Conservation (phyloP, 2,888 invertebrate genomes). For the Thera obeliscata region DNA sequence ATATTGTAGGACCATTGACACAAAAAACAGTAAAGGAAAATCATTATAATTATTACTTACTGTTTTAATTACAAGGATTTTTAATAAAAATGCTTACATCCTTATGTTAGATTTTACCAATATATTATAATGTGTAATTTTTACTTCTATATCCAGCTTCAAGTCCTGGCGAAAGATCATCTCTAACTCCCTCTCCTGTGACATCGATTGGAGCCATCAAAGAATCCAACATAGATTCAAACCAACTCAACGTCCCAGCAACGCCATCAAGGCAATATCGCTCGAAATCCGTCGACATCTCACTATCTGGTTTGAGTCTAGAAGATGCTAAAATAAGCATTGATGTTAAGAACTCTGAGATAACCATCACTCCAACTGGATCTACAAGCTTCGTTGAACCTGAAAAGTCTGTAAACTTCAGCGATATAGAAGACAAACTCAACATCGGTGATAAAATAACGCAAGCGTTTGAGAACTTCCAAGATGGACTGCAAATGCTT, state of each 20-base stretch:
- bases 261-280: slow-evolving; percentile 75
- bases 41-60: no score
- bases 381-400: slow-evolving; percentile 55
- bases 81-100: no score
- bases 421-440: slow-evolving; percentile 66
- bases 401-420: slow-evolving; percentile 55
- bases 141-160: slow-evolving; percentile 66
- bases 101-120: background rate
- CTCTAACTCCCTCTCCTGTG: slow-evolving; percentile 72
- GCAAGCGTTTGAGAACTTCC: slow-evolving; percentile 70
- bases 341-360: slow-evolving; percentile 74
- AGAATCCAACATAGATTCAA: slow-evolving; percentile 61
- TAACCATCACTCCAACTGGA: slow-evolving; percentile 73
- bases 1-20: no score
- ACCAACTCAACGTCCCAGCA: slow-evolving; percentile 69
- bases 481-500: slow-evolving; percentile 70
- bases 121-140: background rate
- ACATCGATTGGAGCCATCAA: slow-evolving; percentile 64
- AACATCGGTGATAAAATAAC: slow-evolving; percentile 70
- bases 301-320: slow-evolving; percentile 65
- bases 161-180: slow-evolving; percentile 75
- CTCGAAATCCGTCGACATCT: slow-evolving; percentile 84
- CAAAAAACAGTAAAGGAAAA: no score
- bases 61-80: no score
- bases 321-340: slow-evolving; percentile 75